These are phyloP conservation scores for Drosophila mercatorum DNA, from an alignment of 2,888 invertebrate genomes.

Conservation along the genomic window DNA sequence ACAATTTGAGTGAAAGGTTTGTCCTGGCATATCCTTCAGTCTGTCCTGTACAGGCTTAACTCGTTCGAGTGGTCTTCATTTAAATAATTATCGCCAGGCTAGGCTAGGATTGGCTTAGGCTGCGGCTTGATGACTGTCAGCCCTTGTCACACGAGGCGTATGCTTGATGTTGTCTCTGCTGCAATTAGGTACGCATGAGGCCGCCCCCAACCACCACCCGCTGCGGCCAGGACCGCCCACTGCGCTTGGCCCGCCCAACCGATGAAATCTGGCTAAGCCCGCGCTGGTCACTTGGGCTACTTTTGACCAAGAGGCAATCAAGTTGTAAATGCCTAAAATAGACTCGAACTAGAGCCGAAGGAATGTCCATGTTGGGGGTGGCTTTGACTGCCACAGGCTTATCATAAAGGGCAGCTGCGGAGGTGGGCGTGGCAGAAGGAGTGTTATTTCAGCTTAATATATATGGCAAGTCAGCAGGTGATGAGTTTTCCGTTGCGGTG, in stretches of 20 bases:
- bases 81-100: constrained; percentile 29
- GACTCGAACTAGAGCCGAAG: constrained; percentile 35
- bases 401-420: constrained; percentile 21
- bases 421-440: constrained; percentile 27
- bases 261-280: constrained; percentile 27
- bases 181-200: constrained; percentile 50
- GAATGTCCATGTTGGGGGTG: neutral
- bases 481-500: constrained; percentile 42
- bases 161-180: constrained; percentile 40
- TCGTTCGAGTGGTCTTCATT: constrained; percentile 24
- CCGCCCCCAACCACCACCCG: constrained; percentile 25
- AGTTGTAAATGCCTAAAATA: constrained; percentile 71
- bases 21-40: neutral
- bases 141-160: constrained; percentile 52
- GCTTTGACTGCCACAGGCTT: constrained; percentile 1
- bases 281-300: constrained; percentile 17
- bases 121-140: constrained; percentile 45
- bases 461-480: constrained; percentile 69
- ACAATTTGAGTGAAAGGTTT: constrained; percentile 6
- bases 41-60: neutral
- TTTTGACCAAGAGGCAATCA: constrained; percentile 63
- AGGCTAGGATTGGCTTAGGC: neutral
- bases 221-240: constrained; percentile 48
- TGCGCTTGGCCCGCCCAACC: constrained; percentile 41
- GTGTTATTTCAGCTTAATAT: constrained; percentile 58